phyloP scores from a whole-genome alignment of 1,140 invertebrate genomes.

The Eumeta japonica region DNA sequence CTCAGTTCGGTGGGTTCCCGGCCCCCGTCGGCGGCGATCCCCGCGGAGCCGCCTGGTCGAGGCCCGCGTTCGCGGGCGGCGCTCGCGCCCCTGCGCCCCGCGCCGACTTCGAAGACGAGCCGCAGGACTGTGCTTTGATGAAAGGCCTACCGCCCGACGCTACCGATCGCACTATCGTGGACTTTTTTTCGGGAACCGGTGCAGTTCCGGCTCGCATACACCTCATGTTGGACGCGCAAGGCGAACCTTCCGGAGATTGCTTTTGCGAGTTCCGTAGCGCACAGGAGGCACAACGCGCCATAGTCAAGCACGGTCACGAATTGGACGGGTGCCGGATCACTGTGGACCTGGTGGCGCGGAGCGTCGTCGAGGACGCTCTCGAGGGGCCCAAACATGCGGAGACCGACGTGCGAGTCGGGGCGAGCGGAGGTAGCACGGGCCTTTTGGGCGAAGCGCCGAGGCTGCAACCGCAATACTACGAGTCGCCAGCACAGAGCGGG shows the following conservation, averaged over 20 bases:
- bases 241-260: constrained; percentile 75
- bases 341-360: constrained; percentile 65
- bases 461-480: constrained; percentile 18
- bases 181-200: constrained; percentile 77
- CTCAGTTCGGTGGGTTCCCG: constrained; percentile 26
- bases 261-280: constrained; percentile 78
- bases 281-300: constrained; percentile 69
- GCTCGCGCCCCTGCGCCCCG: constrained; percentile 9
- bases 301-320: constrained; percentile 67
- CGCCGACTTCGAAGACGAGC: constrained; percentile 28
- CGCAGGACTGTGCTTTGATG: constrained; percentile 68
- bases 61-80: constrained; percentile 23
- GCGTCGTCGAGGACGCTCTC: constrained; percentile 43
- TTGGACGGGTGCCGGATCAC: constrained; percentile 66
- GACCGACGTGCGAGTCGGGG: constrained; percentile 7
- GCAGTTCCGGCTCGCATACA: constrained; percentile 76
- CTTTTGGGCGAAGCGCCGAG: constrained; percentile 18
- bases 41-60: constrained; percentile 26
- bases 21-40: constrained; percentile 23
- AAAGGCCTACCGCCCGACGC: constrained; percentile 73
- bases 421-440: background rate
- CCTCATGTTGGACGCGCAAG: constrained; percentile 68
- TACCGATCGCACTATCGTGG: constrained; percentile 73
- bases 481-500: constrained; percentile 17
- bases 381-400: constrained; percentile 30